These are phyloP conservation scores for Taxidea taxus DNA, from an alignment of 2,113 vertebrate genomes.

Conservation along the genomic window DNA sequence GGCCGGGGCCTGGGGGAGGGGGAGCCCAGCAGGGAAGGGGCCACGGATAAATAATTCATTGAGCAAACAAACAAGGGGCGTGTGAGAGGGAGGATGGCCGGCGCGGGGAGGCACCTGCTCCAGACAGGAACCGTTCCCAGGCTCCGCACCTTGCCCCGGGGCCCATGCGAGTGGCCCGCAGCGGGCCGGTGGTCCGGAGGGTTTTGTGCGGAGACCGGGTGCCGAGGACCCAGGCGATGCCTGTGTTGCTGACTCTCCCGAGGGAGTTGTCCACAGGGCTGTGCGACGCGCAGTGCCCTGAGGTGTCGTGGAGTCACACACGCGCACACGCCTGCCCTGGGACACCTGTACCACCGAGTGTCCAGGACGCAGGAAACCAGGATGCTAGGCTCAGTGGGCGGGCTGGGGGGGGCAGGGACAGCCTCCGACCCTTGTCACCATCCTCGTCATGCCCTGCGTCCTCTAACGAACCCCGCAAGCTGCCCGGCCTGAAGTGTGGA, in stretches of 20 bases:
- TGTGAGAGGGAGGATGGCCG: constrained; percentile 65
- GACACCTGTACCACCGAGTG: rapidly evolving
- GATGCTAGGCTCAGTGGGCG: not conserved
- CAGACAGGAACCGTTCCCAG: constrained; percentile 79
- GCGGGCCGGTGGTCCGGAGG: not conserved
- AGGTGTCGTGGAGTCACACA: not conserved
- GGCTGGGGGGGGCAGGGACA: not conserved
- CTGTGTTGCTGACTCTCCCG: not conserved
- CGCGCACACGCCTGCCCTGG: no score
- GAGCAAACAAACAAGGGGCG: constrained; percentile 86
- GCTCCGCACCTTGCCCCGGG: constrained; percentile 45
- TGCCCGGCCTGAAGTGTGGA: not conserved
- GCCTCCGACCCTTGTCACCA: not conserved
- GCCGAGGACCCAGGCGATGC: not conserved
- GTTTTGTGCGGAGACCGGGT: not conserved
- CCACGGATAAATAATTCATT: constrained; percentile 86
- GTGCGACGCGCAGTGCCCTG: not conserved
- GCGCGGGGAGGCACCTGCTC: constrained; percentile 63
- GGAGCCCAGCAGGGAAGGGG: constrained; percentile 7
- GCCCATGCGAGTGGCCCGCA: not conserved
- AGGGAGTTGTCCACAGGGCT: not conserved
- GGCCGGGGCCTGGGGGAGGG: constrained; percentile 46
- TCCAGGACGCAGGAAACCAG: not conserved
- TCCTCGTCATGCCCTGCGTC: not conserved
- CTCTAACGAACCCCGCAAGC: not conserved